Base-by-base conservation (phyloP, 2,888 invertebrate species). In the Branchellion lobata region DNA sequence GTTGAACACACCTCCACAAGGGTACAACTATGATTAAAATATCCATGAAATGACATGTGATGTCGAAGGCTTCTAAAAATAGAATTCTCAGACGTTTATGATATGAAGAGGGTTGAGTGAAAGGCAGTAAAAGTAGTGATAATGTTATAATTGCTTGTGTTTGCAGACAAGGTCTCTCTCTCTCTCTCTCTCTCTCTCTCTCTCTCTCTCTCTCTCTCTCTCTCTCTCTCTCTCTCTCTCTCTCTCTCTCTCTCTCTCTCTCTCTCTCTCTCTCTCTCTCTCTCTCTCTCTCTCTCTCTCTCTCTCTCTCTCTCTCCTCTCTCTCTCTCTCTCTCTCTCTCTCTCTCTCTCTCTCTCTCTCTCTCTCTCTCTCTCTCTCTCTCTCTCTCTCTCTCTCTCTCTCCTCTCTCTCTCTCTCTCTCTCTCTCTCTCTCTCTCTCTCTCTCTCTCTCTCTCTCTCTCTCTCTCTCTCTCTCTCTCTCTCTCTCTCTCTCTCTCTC, bases 211-310 rank as follows among this genome's bases (percentile, higher is more conserved):
- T n/a, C n/a, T n/a, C n/a, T n/a, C n/a, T n/a, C n/a, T n/a, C n/a
- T n/a, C n/a, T n/a, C n/a, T n/a, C n/a, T n/a, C n/a, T n/a, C n/a
- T n/a, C n/a, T n/a, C n/a, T n/a, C n/a, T n/a, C n/a, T n/a, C n/a
- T n/a, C n/a, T n/a, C n/a, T n/a, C n/a, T n/a, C n/a, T n/a, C n/a
- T n/a, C n/a, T n/a, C n/a, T n/a, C n/a, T n/a, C n/a, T n/a, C n/a
- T n/a, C n/a, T n/a, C 65, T 11, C n/a, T 11, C 65, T 65, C 11
- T 65, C n/a, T 65, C 65, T 11, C 65, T 65, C 65, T 65, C 65
- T 65, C 65, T 65, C 65, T 65, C 65, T 65, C 65, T 65, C 65
- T 65, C 11, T 65, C n/a, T 65, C 65, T 65, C 65, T 65, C 65
- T 65, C 65, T 65, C 65, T 65, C 11, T 65, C 65, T 65, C 65